These are phyloP conservation scores for Epiblema foenella DNA, from an alignment of 2,888 invertebrate species.

Conservation along the genomic window DNA sequence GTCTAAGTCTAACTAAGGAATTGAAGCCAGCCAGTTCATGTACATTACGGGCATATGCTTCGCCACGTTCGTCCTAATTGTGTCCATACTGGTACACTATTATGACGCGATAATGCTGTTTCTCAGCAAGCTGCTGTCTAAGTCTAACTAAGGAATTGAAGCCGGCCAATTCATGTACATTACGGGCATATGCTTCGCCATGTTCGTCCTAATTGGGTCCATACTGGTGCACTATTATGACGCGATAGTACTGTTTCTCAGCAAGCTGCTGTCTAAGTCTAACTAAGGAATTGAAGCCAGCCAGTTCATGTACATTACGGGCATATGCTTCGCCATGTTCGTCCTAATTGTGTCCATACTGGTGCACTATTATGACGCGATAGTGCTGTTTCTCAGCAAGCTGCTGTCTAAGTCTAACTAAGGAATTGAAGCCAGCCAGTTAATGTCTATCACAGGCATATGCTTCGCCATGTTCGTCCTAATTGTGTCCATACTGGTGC, in stretches of 20 bases:
- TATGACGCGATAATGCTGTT: slow-evolving; percentile 69
- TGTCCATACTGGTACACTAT: slow-evolving; percentile 87
- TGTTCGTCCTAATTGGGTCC: slow-evolving; percentile 86
- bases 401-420: slow-evolving; percentile 57
- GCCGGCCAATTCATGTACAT: slow-evolving; percentile 86
- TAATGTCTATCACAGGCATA: slow-evolving; percentile 86
- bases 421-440: slow-evolving; percentile 75
- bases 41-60: slow-evolving; percentile 86
- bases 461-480: slow-evolving; percentile 86
- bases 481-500: slow-evolving; percentile 86
- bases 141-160: slow-evolving; percentile 47
- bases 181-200: slow-evolving; percentile 86
- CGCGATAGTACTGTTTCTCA: slow-evolving; percentile 61
- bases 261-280: slow-evolving; percentile 63
- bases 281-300: slow-evolving; percentile 63
- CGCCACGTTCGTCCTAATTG: slow-evolving; percentile 86
- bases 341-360: slow-evolving; percentile 87
- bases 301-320: slow-evolving; percentile 85
- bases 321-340: slow-evolving; percentile 86
- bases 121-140: slow-evolving; percentile 63
- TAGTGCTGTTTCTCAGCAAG: slow-evolving; percentile 63
- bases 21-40: slow-evolving; percentile 85
- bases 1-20: slow-evolving; percentile 51
- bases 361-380: slow-evolving; percentile 82
- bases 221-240: slow-evolving; percentile 86